Conservation (phyloP, 30 jellyfish, hydroid and myxozoan species). For the Aurelia sp. region DNA sequence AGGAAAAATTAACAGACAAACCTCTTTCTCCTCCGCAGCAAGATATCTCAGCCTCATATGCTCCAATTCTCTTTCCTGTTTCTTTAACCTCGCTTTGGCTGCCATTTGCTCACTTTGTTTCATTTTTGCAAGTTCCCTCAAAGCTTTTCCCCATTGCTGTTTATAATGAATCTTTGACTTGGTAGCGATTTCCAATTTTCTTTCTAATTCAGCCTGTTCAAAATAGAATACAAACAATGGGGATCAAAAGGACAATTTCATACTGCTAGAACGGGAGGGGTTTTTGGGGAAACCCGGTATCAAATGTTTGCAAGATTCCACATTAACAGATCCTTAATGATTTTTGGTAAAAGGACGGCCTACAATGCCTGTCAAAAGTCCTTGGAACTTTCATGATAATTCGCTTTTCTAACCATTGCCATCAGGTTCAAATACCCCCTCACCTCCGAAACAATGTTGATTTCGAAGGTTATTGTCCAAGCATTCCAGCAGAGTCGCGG, state of each 20-base stretch:
- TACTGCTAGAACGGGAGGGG: neutral
- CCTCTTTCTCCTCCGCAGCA: slow-evolving; percentile 95
- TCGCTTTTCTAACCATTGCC: too few species aligned
- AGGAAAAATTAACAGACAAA: neutral
- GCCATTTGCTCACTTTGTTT: slow-evolving; percentile 92
- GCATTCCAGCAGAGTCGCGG: too few species aligned
- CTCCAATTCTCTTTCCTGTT: slow-evolving; percentile 92
- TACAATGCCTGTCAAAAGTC: too few species aligned
- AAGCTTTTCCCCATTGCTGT: slow-evolving; percentile 99
- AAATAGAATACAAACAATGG: neutral
- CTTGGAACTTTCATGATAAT: too few species aligned
- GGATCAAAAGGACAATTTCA: too few species aligned
- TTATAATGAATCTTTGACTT: slow-evolving; percentile 94
- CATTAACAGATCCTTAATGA: too few species aligned
- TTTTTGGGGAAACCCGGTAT: neutral
- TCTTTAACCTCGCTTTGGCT: slow-evolving; percentile 87
- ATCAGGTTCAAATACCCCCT: too few species aligned
- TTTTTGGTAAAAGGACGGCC: too few species aligned
- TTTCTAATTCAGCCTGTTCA: slow-evolving; percentile 81
- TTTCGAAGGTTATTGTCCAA: too few species aligned
- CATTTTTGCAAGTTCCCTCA: slow-evolving; percentile 92
- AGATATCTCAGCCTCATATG: slow-evolving; percentile 85
- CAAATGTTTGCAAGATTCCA: too few species aligned
- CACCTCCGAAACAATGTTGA: too few species aligned
- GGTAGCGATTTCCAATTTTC: slow-evolving; percentile 84